A percentile compares a stretch with the other conserved stretches of the same genome.
These are phyloP conservation scores for Symphodus melops DNA, from an alignment of 2,113 vertebrate species.

Conservation along the genomic window DNA sequence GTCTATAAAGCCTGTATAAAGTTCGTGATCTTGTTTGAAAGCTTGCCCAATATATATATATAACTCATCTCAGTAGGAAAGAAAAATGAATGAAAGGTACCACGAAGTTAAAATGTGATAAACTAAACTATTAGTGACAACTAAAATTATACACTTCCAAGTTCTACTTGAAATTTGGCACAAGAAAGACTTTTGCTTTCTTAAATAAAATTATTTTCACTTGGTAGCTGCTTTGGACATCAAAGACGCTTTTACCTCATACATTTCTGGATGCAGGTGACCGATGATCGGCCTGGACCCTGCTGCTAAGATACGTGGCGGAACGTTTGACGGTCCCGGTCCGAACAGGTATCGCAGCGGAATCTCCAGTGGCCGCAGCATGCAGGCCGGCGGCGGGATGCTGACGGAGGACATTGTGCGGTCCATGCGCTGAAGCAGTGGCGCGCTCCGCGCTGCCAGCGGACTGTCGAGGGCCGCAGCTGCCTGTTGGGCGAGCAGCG, in stretches of 20 bases:
- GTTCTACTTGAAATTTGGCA: not conserved
- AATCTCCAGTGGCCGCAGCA: conserved; percentile 85
- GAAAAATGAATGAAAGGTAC: not conserved
- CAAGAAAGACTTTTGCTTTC: not conserved
- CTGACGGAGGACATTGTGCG: conserved; percentile 83
- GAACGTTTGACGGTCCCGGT: conserved; percentile 91
- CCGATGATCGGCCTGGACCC: conserved; percentile 87
- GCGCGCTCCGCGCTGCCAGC: conserved; percentile 42
- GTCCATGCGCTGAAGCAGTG: conserved; percentile 59
- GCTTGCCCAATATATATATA: too few relatives aligned
- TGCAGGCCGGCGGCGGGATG: conserved; percentile 82
- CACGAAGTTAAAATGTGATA: not conserved
- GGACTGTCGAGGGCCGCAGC: conserved; percentile 66
- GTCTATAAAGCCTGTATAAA: too few relatives aligned
- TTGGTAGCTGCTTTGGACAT: not conserved
- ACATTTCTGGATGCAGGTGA: conserved; percentile 90
- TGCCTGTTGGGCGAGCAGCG: conserved; percentile 72
- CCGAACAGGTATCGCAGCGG: conserved; percentile 90
- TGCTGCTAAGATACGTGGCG: conserved; percentile 84
- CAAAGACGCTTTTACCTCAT: conserved; percentile 84
- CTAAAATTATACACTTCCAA: too few relatives aligned
- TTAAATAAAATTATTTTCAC: not conserved
- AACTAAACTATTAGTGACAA: not conserved
- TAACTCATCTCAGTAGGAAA: not conserved
- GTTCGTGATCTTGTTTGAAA: too few relatives aligned